Base-by-base conservation (phyloP, 2,113 vertebrate genomes). In the Bolborhynchus lineola region DNA sequence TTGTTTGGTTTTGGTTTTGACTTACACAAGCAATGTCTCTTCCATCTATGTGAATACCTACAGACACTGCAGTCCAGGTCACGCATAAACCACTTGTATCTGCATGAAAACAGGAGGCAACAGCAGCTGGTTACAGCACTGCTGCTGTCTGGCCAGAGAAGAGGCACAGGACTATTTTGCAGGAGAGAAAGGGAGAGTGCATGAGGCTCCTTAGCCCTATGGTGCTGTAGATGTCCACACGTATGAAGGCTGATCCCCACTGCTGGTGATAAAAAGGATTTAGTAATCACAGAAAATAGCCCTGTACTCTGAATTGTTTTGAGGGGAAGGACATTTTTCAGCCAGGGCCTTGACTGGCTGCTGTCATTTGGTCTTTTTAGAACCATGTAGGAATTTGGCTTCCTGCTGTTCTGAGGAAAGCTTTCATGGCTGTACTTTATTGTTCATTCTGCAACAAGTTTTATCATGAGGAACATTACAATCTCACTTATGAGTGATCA, bases 281-380 rank as follows among this genome's bases (percentile, higher is more conserved):
- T 3, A 29, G 19, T 7, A 49, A 21, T 55, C 26, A 59, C 6
- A 55, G 28, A 64, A 75, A 64, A 44, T 21, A 49, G 4, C 23
- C n/a, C 2, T 2, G 9, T 24, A 26, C 24, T 39, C 35, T 31
- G 55, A 74, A 16, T 2, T 29, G 10, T 62, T 72, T 67, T 52
- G 31, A 0, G 13, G n/a, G 13, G 28, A 18, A 35, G 65, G 74
- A 42, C 21, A 17, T 70, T 74, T 86, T 84, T 75, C 11, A 3
- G 7, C 24, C 52, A 33, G 29, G 24, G 31, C 31, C 18, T n/a
- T 35, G 63, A 19, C 14, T 42, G 18, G 7, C 17, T 65, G 20
- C 49, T 69, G 18, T n/a, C 81, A 11, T 90, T 82, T 59, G 37
- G 31, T 71, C 42, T 93, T 92, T 92, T 75, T 57, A 91, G 50